Base-by-base conservation (phyloP, 2,797 vertebrate species). In the Spondyliosoma cantharus region DNA sequence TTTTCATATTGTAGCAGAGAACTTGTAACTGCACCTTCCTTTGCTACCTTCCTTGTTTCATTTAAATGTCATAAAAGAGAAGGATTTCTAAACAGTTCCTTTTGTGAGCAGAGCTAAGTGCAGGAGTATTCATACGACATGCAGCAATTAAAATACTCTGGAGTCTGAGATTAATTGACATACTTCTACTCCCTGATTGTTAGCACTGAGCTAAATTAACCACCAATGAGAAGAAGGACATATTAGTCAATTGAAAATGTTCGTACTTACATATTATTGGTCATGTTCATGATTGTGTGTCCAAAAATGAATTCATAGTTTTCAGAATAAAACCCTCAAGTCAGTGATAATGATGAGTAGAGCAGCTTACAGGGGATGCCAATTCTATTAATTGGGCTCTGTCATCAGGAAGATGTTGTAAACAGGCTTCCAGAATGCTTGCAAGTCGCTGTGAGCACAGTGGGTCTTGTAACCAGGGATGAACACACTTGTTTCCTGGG, bases 401-500 rank as follows among this genome's bases (percentile, higher is more conserved):
- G 43, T 74, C 82, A 56, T 78, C 52, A 62, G 58, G 57, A 78
- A 80, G 50, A 84, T 45, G 53, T 82, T 56, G 78, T 71, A 53
- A 52, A 74, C 64, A 4, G 58, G 49, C 52, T 54, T 46, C 43
- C 64, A 1, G 24, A 61, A 63, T 62, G 32, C 50, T 12, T 45
- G 49, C 46, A 65, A 37, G 62, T 82, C 50, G 0, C 71, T 86
- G 49, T 72, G 69, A 74, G 82, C n/a, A 85, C 89, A 90, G 73
- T 90, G 78, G 83, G 76, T 83, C 75, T 77, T 50, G 58, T 57
- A 85, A 78, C 77, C 61, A 72, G 88, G 81, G 85, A 89, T 60
- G 22, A 71, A 84, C 58, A 58, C 79, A 80, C 62, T 81, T 81
- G 90, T 93, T 93, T 93, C 92, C 86, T 88, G 74, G 89, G 87